Base-by-base conservation (phyloP, 2,113 vertebrate genomes). In the Oxygymnocypris stewartii region DNA sequence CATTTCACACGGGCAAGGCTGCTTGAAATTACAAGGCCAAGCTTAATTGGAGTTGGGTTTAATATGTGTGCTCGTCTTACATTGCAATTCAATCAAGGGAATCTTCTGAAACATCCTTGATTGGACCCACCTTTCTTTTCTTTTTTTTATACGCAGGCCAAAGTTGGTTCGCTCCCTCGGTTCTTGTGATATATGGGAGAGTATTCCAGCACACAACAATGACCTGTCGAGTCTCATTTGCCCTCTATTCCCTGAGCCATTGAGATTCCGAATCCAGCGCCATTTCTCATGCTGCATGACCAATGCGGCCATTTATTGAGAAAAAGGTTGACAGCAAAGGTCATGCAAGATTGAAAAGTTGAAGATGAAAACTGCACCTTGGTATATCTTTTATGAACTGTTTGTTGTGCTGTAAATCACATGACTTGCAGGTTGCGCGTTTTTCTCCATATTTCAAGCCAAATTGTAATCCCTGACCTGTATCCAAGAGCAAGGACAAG, bases 271-370 rank as follows among this genome's bases (percentile, higher is more conserved):
- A 37, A 49, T 74, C 77, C 57, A 74, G 16, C n/a, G 11, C 28
- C 63, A 14, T n/a, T 84, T 86, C 83, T 85, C 73, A 23, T 16
- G 78, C 78, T 81, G 84, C 65, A 37, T 69, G n/a, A 35, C 44
- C 88, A 73, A 78, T 79, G 83, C 23, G 28, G 51, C 25, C 8
- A 20, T 79, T 82, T 79, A 84, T n/a, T 42, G 51, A 79, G 78
- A 77, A 79, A 69, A 37, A 84, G 51, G 73, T 82, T 76, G 86
- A 87, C 88, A 87, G 75, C 65, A 86, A 51, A 89, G 84, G 86
- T 86, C 88, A 86, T 86, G 86, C 84, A 84, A 84, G 79, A 89
- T 79, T 87, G 74, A 89, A 87, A 80, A 84, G 75, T 76, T 67
- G 14, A 77, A 80, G 67, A 86, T 84, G 84, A 89, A 87, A 85